Base-by-base conservation (phyloP, 1,140 invertebrate genomes). In the Brachionus asplanchnoidis region DNA sequence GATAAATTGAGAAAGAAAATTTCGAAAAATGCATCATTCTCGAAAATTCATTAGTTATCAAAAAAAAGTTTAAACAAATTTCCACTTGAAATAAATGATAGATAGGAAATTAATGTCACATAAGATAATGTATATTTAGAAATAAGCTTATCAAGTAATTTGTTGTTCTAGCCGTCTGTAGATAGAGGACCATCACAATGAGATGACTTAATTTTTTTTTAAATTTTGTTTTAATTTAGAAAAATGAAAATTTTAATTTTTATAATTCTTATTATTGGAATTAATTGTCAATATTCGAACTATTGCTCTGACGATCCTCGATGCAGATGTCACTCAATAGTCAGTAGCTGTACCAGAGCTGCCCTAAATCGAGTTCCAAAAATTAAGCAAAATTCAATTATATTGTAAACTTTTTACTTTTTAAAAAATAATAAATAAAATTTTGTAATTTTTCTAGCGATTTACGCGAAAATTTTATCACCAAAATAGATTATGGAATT, bases 401-500 rank as follows among this genome's bases (percentile, higher is more conserved):
- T 77, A 26, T 77, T 77, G 73, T 77, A 75, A 75, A 1, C 28
- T 50, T 46, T 77, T 50, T 50, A 9, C 12, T 46, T 32, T 26
- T 20, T 42, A 23, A 5, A 75, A 44, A 42, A 75, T 23, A 17
- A 73, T 23, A 14, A 14, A 17, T 46, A 8, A 17, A 23, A 46
- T 28, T 36, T 17, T 7, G 0, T 40, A 5, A 6, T 23, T 28
- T 42, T 73, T 44, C 1, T 68, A 36, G 73, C n/a, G 73, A 77
- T 77, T 46, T 77, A 8, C n/a, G 73, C 9, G 32, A 46, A 1
- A 77, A 77, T 77, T 77, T 14, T 6, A 77, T 77, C 9, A 50
- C 73, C 42, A 77, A 77, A 77, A 77, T 77, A 12, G 46, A 77
- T 26, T 26, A 44, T 77, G 73, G 73, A 77, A 46, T 50, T 12